These are phyloP conservation scores for Theristicus caerulescens DNA, from an alignment of 2,113 vertebrate species.

Conservation along the genomic window DNA sequence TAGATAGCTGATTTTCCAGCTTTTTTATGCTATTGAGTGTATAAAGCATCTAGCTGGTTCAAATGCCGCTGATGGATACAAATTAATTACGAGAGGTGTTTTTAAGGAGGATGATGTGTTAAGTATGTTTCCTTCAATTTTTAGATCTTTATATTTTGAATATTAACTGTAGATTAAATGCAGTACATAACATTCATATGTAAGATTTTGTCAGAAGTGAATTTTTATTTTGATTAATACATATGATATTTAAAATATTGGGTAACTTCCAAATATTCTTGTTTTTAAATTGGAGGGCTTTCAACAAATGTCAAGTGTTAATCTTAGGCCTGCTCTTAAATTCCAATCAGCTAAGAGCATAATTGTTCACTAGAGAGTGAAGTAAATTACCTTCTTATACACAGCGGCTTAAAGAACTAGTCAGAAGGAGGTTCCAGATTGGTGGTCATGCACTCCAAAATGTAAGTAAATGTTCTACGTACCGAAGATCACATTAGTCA, in stretches of 20 bases:
- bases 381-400: conserved; percentile 25
- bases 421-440: neutral
- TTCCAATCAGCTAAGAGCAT: conserved; percentile 57
- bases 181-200: neutral
- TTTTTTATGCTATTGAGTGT: neutral
- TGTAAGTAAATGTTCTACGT: neutral
- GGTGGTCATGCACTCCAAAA: neutral
- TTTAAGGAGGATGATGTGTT: neutral
- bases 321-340: conserved; percentile 41
- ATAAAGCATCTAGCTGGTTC: neutral
- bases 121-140: neutral
- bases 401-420: neutral
- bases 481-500: neutral
- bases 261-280: conserved; percentile 13
- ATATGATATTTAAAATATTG: conserved; percentile 29
- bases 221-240: conserved; percentile 29
- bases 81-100: neutral
- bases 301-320: conserved; percentile 66
- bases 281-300: conserved; percentile 32
- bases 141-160: neutral
- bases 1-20: neutral
- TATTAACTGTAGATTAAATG: neutral
- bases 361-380: conserved; percentile 42
- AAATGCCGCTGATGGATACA: neutral
- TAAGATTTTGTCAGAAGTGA: neutral